Evolutionary conservation across 2,888 invertebrate genomes (phyloP).

Genomic region (Creontiades dilutus): DNA sequence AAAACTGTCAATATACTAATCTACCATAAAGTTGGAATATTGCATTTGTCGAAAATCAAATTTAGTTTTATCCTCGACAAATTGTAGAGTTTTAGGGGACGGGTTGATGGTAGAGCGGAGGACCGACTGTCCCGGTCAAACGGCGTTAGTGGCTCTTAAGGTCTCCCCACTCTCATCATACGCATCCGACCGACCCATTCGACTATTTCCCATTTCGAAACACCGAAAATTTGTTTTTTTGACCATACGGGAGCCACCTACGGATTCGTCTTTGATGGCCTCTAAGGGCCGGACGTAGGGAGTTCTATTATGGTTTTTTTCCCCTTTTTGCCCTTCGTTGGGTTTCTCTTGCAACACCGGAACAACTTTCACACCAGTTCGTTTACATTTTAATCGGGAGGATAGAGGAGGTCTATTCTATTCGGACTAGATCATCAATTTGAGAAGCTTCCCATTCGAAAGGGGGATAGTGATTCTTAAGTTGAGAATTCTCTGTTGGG

Average conservation of each 20-base stretch:
- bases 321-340: neutral
- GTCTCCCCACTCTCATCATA: slow-evolving; percentile 48
- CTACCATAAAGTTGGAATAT: no score
- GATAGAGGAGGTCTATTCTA: neutral
- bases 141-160: neutral
- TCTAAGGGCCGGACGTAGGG: no score
- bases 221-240: neutral
- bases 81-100: no score
- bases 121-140: neutral
- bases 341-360: neutral
- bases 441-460: neutral
- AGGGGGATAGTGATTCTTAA: neutral
- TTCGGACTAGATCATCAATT: neutral
- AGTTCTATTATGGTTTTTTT: neutral
- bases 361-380: slow-evolving; percentile 52
- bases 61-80: no score
- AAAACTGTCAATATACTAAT: no score
- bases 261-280: neutral
- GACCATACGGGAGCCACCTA: neutral
- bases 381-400: slow-evolving; percentile 55
- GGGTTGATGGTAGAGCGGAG: neutral
- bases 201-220: slow-evolving; percentile 30
- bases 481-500: neutral
- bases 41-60: no score
- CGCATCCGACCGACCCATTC: neutral